Conservation (phyloP, 2,113 vertebrate genomes). For the Cryptotis parvus region DNA sequence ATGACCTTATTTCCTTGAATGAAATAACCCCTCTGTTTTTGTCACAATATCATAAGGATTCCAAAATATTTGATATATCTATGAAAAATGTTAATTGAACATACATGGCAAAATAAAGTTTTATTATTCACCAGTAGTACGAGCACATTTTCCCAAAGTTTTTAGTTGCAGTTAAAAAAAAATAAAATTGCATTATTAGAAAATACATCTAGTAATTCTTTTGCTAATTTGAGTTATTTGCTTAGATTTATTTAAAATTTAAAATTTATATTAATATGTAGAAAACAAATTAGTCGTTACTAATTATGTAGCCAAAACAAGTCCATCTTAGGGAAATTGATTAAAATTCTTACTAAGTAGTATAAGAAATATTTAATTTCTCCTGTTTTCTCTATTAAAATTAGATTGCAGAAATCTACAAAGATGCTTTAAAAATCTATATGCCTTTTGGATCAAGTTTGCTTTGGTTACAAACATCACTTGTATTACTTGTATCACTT, state of each 20-base stretch:
- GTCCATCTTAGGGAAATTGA: not conserved
- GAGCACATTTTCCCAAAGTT: slow-evolving; percentile 74
- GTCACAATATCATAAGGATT: not conserved
- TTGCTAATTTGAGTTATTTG: slow-evolving; percentile 85
- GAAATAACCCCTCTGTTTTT: slow-evolving; percentile 34
- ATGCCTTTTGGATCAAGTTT: not conserved
- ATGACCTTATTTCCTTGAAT: not conserved
- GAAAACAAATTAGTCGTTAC: slow-evolving; percentile 83
- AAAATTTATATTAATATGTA: slow-evolving; percentile 83
- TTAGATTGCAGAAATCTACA: slow-evolving; percentile 18
- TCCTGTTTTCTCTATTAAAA: not conserved
- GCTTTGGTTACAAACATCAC: not conserved
- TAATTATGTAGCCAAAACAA: slow-evolving; percentile 71
- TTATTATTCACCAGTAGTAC: not conserved
- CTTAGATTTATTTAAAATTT: slow-evolving; percentile 84
- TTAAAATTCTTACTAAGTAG: slow-evolving; percentile 64
- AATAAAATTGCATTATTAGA: slow-evolving; percentile 82
- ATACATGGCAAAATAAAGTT: slow-evolving; percentile 18
- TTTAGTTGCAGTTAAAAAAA: slow-evolving; percentile 86
- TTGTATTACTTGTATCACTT: too few species aligned
- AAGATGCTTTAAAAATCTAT: not conserved
- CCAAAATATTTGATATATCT: slow-evolving; percentile 11
- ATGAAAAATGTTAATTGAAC: not conserved
- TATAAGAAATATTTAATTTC: not conserved
- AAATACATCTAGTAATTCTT: slow-evolving; percentile 84